A percentile compares a stretch with the other conserved stretches of the same genome.
phyloP scores from a whole-genome alignment of 2,888 invertebrate species.

The Xylocampa areola region DNA sequence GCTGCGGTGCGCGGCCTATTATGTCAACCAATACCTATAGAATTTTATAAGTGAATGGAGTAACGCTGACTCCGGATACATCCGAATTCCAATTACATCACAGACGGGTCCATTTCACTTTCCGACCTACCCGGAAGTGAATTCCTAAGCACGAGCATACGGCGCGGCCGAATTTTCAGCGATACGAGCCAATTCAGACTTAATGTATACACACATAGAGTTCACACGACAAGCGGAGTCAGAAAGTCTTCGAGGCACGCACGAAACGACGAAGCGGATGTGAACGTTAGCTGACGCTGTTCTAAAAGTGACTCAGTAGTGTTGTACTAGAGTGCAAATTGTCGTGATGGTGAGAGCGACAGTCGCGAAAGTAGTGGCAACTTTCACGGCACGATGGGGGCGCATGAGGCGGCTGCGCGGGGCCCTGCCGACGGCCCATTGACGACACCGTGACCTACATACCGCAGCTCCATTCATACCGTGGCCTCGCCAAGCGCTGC shows the following conservation, averaged over 20 bases:
- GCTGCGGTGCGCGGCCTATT: constrained; percentile 76
- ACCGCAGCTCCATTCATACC: constrained; percentile 88
- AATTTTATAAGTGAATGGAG: constrained; percentile 88
- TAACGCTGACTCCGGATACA: constrained; percentile 88
- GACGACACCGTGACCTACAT: constrained; percentile 90
- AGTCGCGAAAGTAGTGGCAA: constrained; percentile 89
- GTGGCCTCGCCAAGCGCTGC: constrained; percentile 77
- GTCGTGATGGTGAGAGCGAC: constrained; percentile 71
- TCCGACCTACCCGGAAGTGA: constrained; percentile 90
- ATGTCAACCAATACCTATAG: constrained; percentile 86
- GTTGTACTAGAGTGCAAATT: constrained; percentile 82
- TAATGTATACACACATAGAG: constrained; percentile 68
- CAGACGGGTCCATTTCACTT: constrained; percentile 90
- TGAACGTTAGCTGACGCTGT: constrained; percentile 78
- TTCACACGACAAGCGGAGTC: constrained; percentile 60
- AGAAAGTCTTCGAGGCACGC: constrained; percentile 80
- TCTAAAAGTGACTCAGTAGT: constrained; percentile 84
- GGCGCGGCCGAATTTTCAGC: constrained; percentile 81
- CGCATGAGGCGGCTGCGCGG: constrained; percentile 83
- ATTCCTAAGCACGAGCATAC: constrained; percentile 89
- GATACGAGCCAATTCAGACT: constrained; percentile 70
- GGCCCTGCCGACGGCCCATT: constrained; percentile 86
- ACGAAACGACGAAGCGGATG: constrained; percentile 87
- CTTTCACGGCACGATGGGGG: constrained; percentile 88
- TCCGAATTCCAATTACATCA: constrained; percentile 90